Evolutionary conservation across 2,888 invertebrate species (phyloP).

Genomic region (Pachydiplax longipennis): DNA sequence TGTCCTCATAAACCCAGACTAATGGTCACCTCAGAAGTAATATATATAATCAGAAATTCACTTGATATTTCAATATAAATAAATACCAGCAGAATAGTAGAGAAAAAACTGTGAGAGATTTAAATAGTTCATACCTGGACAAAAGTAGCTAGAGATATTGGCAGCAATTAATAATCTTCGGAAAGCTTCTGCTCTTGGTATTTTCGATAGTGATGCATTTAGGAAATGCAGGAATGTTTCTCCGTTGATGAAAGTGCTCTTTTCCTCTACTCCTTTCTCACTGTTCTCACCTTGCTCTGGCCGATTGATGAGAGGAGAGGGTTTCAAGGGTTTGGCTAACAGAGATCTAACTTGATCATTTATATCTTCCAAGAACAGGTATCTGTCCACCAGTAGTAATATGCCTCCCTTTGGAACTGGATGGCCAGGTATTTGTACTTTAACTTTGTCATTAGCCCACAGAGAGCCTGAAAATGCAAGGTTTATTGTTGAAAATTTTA

Average conservation of each 20-base stretch:
- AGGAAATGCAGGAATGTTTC: constrained; percentile 8
- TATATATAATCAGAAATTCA: too few relatives aligned
- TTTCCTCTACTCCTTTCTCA: neutral
- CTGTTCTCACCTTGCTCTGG: neutral
- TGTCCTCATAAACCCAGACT: too few relatives aligned
- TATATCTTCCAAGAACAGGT: constrained; percentile 5
- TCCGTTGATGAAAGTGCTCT: neutral
- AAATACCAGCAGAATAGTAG: neutral
- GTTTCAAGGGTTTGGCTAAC: neutral
- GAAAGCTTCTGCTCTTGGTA: constrained; percentile 22
- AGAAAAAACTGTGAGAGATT: neutral
- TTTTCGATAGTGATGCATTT: neutral
- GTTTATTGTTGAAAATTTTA: neutral
- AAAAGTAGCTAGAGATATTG: neutral
- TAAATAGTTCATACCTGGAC: neutral
- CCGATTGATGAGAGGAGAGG: neutral
- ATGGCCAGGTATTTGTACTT: constrained; percentile 1
- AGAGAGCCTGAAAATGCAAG: neutral
- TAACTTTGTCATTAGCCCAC: neutral
- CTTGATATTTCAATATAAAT: neutral
- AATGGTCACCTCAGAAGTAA: too few relatives aligned
- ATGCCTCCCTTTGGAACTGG: constrained; percentile 10
- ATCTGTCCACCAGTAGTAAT: constrained; percentile 14
- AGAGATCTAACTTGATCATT: neutral
- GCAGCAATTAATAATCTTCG: neutral